Conservation (phyloP, 2,888 invertebrate species). For the Latrodectus hesperus region DNA sequence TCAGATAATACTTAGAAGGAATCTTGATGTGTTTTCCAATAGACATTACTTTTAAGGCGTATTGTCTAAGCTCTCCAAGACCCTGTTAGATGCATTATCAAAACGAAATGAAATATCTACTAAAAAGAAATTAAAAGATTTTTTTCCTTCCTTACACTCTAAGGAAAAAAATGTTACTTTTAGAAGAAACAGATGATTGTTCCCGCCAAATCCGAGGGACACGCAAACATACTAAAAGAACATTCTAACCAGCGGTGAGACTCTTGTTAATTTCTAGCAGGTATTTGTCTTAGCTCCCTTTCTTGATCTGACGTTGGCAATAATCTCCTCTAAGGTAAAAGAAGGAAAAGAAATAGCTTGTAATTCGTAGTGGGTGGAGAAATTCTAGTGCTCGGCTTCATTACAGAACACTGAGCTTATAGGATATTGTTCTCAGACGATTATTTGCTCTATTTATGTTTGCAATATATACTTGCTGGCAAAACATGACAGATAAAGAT, state of each 20-base stretch:
- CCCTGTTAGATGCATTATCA: too few species aligned
- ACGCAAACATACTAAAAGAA: slow-evolving; percentile 32
- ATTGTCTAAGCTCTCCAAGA: too few species aligned
- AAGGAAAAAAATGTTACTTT: not conserved
- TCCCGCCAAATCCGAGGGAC: slow-evolving; percentile 34
- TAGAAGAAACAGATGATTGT: slow-evolving; percentile 29
- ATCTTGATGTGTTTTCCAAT: too few species aligned
- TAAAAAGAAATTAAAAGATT: too few species aligned
- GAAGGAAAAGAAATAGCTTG: slow-evolving; percentile 7
- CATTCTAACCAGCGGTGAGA: slow-evolving; percentile 24
- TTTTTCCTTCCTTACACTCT: too few species aligned
- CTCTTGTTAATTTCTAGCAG: slow-evolving; percentile 60
- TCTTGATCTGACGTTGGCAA: slow-evolving; percentile 49
- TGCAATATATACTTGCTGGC: too few species aligned
- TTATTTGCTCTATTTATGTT: not conserved
- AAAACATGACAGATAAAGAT: too few species aligned
- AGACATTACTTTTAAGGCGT: too few species aligned
- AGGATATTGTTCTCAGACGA: slow-evolving; percentile 31
- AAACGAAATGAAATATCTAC: too few species aligned
- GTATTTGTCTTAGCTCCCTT: slow-evolving; percentile 54
- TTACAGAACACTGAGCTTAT: slow-evolving; percentile 45
- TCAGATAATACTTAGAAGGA: too few species aligned
- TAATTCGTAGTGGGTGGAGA: slow-evolving; percentile 59
- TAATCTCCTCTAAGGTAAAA: slow-evolving; percentile 33
- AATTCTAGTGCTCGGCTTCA: slow-evolving; percentile 47